A percentile compares a stretch with the other conserved stretches of the same genome.
These are phyloP conservation scores for Eudyptes chrysolophus DNA, from an alignment of 2,113 vertebrate species.

Conservation along the genomic window DNA sequence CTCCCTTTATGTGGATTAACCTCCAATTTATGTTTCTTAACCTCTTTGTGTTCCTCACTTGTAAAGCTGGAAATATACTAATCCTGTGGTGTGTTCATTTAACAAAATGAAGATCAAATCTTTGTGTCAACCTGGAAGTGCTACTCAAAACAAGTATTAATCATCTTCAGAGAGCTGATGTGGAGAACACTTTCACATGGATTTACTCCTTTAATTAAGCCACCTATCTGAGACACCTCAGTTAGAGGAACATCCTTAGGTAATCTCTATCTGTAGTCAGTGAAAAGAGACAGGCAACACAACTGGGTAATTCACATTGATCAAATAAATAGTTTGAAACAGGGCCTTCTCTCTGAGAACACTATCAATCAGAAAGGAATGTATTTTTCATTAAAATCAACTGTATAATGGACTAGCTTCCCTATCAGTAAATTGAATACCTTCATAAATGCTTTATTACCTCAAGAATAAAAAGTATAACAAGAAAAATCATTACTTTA, in stretches of 20 bases:
- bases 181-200: background rate
- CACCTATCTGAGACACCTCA: background rate
- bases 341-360: background rate
- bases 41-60: background rate
- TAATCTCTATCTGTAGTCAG: background rate
- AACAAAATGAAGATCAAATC: background rate
- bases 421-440: background rate
- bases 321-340: background rate
- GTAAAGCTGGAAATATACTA: background rate
- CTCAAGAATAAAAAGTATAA: background rate
- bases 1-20: background rate
- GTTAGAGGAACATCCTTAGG: background rate
- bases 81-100: background rate
- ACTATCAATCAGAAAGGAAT: background rate
- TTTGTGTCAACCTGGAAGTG: background rate
- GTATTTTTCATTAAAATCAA: background rate
- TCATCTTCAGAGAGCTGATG: background rate
- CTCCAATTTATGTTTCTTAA: background rate
- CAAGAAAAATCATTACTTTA: background rate
- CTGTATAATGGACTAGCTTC: background rate
- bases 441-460: background rate
- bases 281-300: background rate
- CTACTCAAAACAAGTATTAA: background rate
- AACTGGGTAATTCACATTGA: background rate
- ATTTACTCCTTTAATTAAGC: background rate